Percentiles rank a stretch among this genome's conserved stretches.
Evolutionary conservation across 2,113 vertebrate species (phyloP).

Genomic region (Progne subis): DNA sequence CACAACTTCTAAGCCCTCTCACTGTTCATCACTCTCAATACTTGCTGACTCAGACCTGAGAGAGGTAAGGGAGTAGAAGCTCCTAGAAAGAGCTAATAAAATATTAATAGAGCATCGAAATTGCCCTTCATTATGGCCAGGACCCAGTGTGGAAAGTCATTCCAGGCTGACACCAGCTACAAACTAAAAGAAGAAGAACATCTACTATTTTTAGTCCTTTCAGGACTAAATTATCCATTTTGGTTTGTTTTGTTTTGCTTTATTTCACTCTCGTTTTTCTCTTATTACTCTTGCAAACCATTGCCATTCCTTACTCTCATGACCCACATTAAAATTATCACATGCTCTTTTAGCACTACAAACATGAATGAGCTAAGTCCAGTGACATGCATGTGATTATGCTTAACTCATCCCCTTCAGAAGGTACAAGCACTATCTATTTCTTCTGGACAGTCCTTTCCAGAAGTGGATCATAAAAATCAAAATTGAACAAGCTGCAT

Average conservation of each 20-base stretch:
- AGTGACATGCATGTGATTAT: not conserved
- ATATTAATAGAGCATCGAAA: not conserved
- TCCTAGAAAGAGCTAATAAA: not conserved
- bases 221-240: not conserved
- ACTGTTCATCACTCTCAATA: not conserved
- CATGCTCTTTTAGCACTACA: conserved; percentile 16
- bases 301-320: not conserved
- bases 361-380: not conserved
- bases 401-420: conserved; percentile 8
- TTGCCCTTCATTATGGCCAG: not conserved
- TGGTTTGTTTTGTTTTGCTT: conserved; percentile 24
- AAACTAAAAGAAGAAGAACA: not conserved
- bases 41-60: not conserved
- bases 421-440: not conserved
- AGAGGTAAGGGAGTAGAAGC: not conserved
- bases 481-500: not conserved
- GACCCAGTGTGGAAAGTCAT: not conserved
- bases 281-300: conserved; percentile 11
- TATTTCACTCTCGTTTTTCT: conserved; percentile 29
- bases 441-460: not conserved
- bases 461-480: not conserved
- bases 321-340: conserved; percentile 29
- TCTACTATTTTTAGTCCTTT: conserved; percentile 31
- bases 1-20: not conserved
- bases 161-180: not conserved